phyloP scores from a whole-genome alignment of 2,888 invertebrate genomes.

The Merodon equestris region DNA sequence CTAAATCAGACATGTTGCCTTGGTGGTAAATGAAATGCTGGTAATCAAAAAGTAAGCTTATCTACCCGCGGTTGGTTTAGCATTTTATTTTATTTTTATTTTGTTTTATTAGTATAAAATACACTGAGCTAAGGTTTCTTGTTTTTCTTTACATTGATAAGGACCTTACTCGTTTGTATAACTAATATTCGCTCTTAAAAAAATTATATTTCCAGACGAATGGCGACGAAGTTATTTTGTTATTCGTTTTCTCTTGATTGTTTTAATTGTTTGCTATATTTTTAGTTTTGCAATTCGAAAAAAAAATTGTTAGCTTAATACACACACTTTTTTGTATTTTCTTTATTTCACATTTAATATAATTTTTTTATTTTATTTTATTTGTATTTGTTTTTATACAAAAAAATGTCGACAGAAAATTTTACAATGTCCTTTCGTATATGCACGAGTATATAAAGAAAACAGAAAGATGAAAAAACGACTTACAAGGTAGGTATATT shows the following conservation, averaged over 20 bases:
- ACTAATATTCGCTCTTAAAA: conserved; percentile 28
- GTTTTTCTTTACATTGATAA: conserved; percentile 13
- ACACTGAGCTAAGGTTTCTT: conserved; percentile 47
- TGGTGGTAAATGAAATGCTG: not conserved
- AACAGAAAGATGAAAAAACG: conserved; percentile 45
- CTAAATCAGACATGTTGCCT: too few species aligned
- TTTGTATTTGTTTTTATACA: conserved; percentile 68
- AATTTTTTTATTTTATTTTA: conserved; percentile 55
- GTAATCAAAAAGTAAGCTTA: conserved; percentile 29
- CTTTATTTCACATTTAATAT: conserved; percentile 69
- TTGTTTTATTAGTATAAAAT: conserved; percentile 57
- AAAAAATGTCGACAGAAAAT: conserved; percentile 58
- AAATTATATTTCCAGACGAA: conserved; percentile 51
- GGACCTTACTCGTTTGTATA: conserved; percentile 3
- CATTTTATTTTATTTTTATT: conserved; percentile 37
- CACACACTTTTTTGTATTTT: conserved; percentile 74
- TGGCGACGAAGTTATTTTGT: conserved; percentile 30
- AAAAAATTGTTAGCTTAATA: conserved; percentile 72
- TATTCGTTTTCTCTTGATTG: conserved; percentile 45
- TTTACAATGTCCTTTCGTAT: conserved; percentile 49
- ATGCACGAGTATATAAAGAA: conserved; percentile 43
- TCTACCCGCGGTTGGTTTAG: conserved; percentile 7
- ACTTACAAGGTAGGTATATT: conserved; percentile 61
- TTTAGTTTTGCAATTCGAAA: conserved; percentile 45
- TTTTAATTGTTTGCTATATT: conserved; percentile 40